phyloP scores from a whole-genome alignment of 1,140 invertebrate species.

The Acyrthosiphon pisum region DNA sequence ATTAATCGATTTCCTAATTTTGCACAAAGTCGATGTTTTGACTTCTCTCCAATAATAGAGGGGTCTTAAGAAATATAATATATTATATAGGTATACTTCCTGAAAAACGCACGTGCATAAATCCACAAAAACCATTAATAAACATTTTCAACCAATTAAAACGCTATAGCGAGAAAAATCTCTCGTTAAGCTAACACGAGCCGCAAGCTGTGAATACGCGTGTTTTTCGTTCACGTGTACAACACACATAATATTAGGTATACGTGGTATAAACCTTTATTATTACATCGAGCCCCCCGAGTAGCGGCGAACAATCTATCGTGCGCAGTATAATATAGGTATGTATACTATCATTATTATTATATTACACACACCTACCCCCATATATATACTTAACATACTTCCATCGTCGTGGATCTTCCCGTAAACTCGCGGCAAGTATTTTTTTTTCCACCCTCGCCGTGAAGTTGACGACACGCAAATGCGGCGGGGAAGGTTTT shows the following conservation, averaged over 20 bases:
- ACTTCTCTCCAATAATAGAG: background rate
- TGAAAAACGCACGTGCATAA: background rate
- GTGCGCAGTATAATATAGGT: background rate
- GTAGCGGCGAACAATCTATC: background rate
- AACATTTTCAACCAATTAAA: background rate
- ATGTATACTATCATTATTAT: background rate
- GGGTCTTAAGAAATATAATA: too few relatives aligned
- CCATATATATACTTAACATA: too few relatives aligned
- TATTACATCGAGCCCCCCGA: background rate
- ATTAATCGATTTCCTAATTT: background rate
- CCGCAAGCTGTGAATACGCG: background rate
- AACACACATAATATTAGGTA: too few relatives aligned
- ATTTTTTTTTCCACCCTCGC: background rate
- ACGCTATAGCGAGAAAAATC: background rate
- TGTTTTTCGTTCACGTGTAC: background rate
- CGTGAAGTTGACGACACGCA: conserved; percentile 20
- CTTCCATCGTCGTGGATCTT: background rate
- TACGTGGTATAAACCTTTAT: background rate
- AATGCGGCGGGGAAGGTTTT: background rate
- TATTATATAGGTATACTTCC: too few relatives aligned
- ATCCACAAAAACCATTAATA: background rate
- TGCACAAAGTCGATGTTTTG: background rate
- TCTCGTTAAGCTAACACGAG: background rate
- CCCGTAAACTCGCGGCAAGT: background rate
- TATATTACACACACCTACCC: background rate